Percentiles rank a stretch among this genome's conserved stretches.
These are phyloP conservation scores for Ophion ellenae DNA, from an alignment of 2,888 invertebrate genomes.

Conservation along the genomic window DNA sequence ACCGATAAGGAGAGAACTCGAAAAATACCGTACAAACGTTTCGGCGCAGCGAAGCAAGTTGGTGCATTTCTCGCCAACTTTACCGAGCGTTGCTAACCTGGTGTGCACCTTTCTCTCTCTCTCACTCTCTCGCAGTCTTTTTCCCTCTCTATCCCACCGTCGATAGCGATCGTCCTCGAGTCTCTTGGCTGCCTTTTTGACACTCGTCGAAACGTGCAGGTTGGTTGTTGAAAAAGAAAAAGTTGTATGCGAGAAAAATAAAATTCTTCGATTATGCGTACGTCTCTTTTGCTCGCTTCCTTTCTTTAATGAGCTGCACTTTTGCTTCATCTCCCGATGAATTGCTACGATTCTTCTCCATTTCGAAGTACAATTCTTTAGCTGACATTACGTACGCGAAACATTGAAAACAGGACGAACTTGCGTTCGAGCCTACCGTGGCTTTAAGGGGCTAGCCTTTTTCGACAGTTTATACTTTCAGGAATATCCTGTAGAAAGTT, in stretches of 20 bases:
- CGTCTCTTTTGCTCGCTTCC: too few relatives aligned
- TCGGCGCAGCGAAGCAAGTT: conserved; percentile 22
- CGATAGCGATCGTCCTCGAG: conserved; percentile 35
- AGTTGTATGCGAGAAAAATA: background rate
- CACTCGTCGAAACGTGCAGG: conserved; percentile 1
- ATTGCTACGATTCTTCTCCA: conserved; percentile 10
- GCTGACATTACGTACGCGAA: background rate
- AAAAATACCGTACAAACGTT: conserved; percentile 5
- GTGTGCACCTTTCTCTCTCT: background rate
- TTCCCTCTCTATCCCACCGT: conserved; percentile 14
- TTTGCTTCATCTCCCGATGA: background rate
- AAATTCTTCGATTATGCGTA: background rate
- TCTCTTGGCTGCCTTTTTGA: conserved; percentile 11
- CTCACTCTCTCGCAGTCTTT: background rate
- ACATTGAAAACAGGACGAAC: background rate
- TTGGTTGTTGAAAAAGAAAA: conserved; percentile 10
- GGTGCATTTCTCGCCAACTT: conserved; percentile 30
- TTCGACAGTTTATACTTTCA: too few relatives aligned
- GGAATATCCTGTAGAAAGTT: too few relatives aligned
- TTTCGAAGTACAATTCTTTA: background rate
- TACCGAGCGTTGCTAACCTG: conserved; percentile 24
- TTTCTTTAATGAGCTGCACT: background rate
- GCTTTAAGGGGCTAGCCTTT: too few relatives aligned
- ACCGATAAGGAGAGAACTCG: conserved; percentile 60
- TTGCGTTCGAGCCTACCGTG: background rate